A percentile compares a stretch with the other conserved stretches of the same genome.
Conservation (phyloP, 2,113 vertebrate species). For the Rhipidura dahli region DNA sequence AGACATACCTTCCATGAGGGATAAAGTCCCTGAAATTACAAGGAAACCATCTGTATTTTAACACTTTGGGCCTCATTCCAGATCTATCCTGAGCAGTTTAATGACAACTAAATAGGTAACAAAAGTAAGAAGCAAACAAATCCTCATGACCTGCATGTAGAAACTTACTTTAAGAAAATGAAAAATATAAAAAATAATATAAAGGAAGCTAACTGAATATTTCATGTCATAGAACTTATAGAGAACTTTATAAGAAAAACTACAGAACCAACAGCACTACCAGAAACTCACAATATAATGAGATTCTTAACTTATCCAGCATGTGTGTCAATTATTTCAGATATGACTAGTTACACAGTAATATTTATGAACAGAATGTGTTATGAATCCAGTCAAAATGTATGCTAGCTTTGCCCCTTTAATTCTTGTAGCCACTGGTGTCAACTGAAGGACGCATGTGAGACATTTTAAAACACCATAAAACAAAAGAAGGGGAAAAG, state of each 20-base stretch:
- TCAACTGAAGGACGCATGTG: not conserved
- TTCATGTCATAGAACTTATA: not conserved
- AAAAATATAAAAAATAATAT: not conserved
- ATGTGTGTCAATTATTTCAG: not conserved
- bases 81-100: not conserved
- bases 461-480: not conserved
- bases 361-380: not conserved
- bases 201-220: not conserved
- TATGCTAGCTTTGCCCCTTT: not conserved
- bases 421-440: not conserved
- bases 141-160: not conserved
- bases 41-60: not conserved
- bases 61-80: not conserved
- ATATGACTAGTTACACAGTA: not conserved
- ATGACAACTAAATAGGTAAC: not conserved
- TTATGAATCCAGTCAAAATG: not conserved
- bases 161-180: not conserved
- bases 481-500: not conserved
- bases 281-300: fast-evolving
- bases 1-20: not conserved
- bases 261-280: fast-evolving
- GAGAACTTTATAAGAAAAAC: not conserved
- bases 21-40: not conserved
- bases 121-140: not conserved
- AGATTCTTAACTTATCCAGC: not conserved